Evolutionary conservation across 2,888 invertebrate genomes (phyloP), one percentile per base, ranked within the genome.

Genomic region (Gisinianus flammeolus): DNA sequence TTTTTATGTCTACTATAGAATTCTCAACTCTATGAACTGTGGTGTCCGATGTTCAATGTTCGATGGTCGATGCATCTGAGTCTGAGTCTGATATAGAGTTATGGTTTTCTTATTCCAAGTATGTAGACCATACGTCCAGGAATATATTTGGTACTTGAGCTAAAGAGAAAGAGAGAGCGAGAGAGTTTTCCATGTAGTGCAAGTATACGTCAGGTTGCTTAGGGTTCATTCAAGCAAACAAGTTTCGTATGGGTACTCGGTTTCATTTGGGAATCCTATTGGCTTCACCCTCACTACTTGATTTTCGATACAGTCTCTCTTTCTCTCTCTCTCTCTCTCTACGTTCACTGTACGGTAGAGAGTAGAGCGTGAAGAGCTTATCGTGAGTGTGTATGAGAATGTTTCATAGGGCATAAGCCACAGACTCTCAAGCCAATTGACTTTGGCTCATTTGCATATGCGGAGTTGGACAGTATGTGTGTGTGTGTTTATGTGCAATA

Each of bases 201-300:
- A n/a, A 26, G 26, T 24, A 26, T 62, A 3, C 30, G 19, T 30
- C 28, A 16, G 31, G 54, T n/a, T 5, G 54, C 8, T 66, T 66
- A 66, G 28, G 19, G 66, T 16, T 66, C 66, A 66, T 28, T 31
- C 66, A 66, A 8, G 66, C 66, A 31, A 30, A 30, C 30, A 66
- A 2, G 66, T 26, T 12, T 66, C 66, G 28, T 66, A 1, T 30
- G 4, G n/a, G 22, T 66, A 22, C 22, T 64, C 19, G n/a, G 16
- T 19, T 66, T 66, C 66, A 66, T 30, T 66, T 28, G 28, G 16
- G 31, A 66, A 66, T 66, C 66, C 66, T 30, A 66, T 66, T 66
- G 66, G 28, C 66, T 31, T 28, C 66, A 30, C 22, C 66, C 22
- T 10, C 16, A 54, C 16, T n/a, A n/a, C 54, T 16, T 54, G 5